Evolutionary conservation across 2,113 vertebrate genomes (phyloP).

Genomic region (Microtus ochrogaster): DNA sequence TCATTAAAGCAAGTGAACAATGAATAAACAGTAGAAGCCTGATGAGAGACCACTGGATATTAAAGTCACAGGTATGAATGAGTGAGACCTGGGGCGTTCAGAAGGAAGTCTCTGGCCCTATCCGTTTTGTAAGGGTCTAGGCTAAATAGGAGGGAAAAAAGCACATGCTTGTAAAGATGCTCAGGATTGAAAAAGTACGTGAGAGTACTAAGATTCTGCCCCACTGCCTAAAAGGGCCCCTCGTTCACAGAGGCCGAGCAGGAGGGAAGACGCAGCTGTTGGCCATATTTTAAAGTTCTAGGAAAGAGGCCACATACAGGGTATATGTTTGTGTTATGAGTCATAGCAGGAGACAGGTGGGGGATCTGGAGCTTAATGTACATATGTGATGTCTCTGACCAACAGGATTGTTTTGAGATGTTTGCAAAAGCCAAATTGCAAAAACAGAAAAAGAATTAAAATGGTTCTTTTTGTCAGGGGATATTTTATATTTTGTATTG

Average conservation of each 20-base stretch:
- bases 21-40: constrained; percentile 4
- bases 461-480: background rate
- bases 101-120: background rate
- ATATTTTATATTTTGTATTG: constrained; percentile 30
- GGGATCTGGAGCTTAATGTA: constrained; percentile 50
- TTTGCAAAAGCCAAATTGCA: constrained; percentile 46
- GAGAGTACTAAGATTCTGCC: background rate
- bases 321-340: constrained; percentile 71
- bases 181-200: constrained; percentile 23
- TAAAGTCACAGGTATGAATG: constrained; percentile 1
- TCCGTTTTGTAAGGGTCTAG: background rate
- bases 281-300: constrained; percentile 66
- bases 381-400: constrained; percentile 39
- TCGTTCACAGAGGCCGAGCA: constrained; percentile 10
- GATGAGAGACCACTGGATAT: background rate
- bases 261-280: constrained; percentile 49
- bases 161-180: background rate
- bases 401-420: constrained; percentile 42
- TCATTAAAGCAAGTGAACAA: constrained; percentile 18
- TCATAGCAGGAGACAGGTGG: constrained; percentile 68
- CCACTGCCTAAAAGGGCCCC: constrained; percentile 2
- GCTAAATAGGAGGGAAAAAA: constrained; percentile 29
- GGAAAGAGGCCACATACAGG: constrained; percentile 54
- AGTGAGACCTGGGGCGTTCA: background rate
- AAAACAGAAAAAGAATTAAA: constrained; percentile 54